phyloP scores from a whole-genome alignment of 2,888 invertebrate species.

The Cheilosia impressa region DNA sequence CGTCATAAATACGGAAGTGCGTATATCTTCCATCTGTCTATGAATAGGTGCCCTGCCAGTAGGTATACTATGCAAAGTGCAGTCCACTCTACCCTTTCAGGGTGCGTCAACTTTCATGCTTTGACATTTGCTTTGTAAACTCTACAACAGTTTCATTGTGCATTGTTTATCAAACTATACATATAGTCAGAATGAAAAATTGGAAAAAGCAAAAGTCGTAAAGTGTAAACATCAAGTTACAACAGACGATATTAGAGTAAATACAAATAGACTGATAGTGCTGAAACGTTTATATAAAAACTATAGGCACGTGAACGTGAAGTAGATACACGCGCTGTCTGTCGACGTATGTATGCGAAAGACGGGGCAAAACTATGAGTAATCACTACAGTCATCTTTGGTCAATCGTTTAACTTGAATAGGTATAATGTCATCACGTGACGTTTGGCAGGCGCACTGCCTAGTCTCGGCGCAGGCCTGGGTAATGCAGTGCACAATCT shows the following conservation, averaged over 20 bases:
- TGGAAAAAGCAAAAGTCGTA: background rate
- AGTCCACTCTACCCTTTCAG: constrained; percentile 4
- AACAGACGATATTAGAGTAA: constrained; percentile 7
- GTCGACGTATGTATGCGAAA: too few relatives aligned
- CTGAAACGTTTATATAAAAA: background rate
- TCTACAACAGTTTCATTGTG: constrained; percentile 9
- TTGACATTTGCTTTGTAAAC: constrained; percentile 2
- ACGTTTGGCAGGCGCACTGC: too few relatives aligned
- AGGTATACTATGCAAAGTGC: background rate
- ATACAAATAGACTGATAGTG: background rate
- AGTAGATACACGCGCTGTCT: background rate
- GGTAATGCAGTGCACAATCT: constrained; percentile 35
- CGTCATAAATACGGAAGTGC: too few relatives aligned
- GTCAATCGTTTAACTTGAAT: too few relatives aligned
- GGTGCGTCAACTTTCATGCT: background rate
- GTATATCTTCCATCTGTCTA: too few relatives aligned
- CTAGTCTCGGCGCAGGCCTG: background rate
- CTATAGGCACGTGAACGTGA: constrained; percentile 17
- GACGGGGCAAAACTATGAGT: background rate
- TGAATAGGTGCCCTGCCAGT: too few relatives aligned
- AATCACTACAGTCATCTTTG: background rate
- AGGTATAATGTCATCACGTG: too few relatives aligned
- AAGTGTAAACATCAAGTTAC: constrained; percentile 27
- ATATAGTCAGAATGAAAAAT: background rate
- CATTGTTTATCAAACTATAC: constrained; percentile 4